These are phyloP conservation scores for Acanthacorydalis orientalis DNA, from an alignment of 2,888 invertebrate species.

Conservation along the genomic window DNA sequence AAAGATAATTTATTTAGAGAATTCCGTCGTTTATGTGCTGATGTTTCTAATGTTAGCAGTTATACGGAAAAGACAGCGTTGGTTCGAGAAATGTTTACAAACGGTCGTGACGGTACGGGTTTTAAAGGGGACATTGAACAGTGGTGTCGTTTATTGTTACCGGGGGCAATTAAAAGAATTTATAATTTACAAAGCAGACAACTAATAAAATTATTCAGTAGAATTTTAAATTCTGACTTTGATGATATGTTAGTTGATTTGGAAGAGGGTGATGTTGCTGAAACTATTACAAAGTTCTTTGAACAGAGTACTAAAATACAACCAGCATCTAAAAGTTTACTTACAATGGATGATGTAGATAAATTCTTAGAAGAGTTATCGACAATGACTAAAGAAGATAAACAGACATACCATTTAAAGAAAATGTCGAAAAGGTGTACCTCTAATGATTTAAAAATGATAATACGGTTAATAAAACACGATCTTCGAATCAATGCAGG, in stretches of 20 bases:
- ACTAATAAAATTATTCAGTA: constrained; percentile 72
- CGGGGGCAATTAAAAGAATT: constrained; percentile 64
- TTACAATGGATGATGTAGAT: constrained; percentile 65
- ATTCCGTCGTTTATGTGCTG: constrained; percentile 61
- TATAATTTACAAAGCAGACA: constrained; percentile 90
- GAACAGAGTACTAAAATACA: constrained; percentile 38
- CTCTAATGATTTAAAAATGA: constrained; percentile 60
- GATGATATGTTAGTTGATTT: constrained; percentile 73
- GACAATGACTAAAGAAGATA: constrained; percentile 68
- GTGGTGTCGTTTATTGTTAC: constrained; percentile 71
- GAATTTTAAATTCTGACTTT: constrained; percentile 54
- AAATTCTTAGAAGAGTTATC: constrained; percentile 56
- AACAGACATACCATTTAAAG: constrained; percentile 61
- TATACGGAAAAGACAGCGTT: constrained; percentile 68
- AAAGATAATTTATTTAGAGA: constrained; percentile 60
- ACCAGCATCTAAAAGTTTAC: constrained; percentile 46
- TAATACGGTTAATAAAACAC: constrained; percentile 76
- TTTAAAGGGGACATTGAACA: constrained; percentile 64
- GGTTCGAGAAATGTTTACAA: constrained; percentile 47
- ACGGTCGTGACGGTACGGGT: constrained; percentile 37
- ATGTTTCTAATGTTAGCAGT: constrained; percentile 58
- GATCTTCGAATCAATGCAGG: constrained; percentile 87
- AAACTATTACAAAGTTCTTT: constrained; percentile 67
- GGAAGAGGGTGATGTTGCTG: constrained; percentile 80
- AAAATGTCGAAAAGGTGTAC: constrained; percentile 62